phyloP scores from a whole-genome alignment of 2,888 invertebrate genomes.

The Dryobotodes eremita region DNA sequence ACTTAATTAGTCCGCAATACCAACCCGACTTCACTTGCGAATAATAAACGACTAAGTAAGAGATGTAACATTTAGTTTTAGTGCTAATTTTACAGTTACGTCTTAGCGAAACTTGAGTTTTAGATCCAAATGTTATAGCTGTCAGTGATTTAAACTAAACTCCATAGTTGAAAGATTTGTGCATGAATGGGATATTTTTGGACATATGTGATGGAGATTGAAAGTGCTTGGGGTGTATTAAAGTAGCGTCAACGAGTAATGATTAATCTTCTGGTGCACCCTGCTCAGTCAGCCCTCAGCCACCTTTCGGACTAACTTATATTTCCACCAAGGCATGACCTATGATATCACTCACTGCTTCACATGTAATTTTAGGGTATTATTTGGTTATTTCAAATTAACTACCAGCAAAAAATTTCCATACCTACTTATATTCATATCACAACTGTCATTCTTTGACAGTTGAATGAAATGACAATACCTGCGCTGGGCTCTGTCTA shows the following conservation, averaged over 20 bases:
- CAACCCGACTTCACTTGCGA: constrained; percentile 24
- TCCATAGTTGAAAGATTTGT: neutral
- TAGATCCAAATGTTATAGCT: constrained; percentile 29
- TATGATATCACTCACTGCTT: too few relatives aligned
- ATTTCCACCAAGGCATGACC: too few relatives aligned
- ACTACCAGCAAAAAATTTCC: too few relatives aligned
- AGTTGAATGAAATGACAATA: too few relatives aligned
- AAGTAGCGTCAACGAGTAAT: neutral
- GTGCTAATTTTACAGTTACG: constrained; percentile 28
- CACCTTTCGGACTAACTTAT: too few relatives aligned
- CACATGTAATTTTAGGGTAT: too few relatives aligned
- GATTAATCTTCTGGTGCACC: too few relatives aligned
- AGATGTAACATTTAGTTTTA: constrained; percentile 49
- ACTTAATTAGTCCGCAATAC: constrained; percentile 29
- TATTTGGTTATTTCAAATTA: too few relatives aligned
- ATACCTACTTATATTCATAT: too few relatives aligned
- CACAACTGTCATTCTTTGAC: too few relatives aligned
- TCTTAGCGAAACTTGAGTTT: constrained; percentile 28
- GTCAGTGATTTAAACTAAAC: constrained; percentile 17
- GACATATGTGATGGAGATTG: neutral
- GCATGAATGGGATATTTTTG: neutral
- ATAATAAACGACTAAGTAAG: constrained; percentile 49
- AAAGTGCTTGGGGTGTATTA: neutral
- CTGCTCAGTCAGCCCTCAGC: neutral
- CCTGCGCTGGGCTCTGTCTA: too few relatives aligned